Evolutionary conservation across 1,140 invertebrate species (phyloP).

Genomic region (Drosophila takahashii): DNA sequence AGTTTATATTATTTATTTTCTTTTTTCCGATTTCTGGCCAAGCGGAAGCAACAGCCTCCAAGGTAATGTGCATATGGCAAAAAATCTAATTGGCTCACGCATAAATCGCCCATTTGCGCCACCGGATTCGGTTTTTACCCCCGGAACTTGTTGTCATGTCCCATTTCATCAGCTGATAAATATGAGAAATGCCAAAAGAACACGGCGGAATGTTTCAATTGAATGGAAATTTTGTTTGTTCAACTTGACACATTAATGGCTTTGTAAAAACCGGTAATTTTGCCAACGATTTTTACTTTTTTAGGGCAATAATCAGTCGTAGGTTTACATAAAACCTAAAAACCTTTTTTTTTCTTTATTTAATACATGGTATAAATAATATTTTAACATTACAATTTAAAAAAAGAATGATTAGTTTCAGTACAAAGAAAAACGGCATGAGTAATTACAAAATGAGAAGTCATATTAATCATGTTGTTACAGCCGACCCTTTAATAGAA

Average conservation of each 20-base stretch:
- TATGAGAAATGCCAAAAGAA: conserved; percentile 6
- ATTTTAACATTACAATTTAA: no score
- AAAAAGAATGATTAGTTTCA: no score
- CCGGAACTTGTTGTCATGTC: conserved; percentile 59
- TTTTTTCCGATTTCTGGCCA: conserved; percentile 27
- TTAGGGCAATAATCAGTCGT: no score
- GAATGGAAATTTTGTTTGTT: not conserved
- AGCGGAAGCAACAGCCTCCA: conserved; percentile 42
- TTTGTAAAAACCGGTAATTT: not conserved
- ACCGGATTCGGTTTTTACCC: conserved; percentile 14
- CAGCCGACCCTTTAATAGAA: no score
- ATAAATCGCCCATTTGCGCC: conserved; percentile 42
- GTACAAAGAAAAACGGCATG: no score
- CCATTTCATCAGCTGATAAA: conserved; percentile 21
- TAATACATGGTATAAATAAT: no score
- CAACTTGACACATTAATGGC: not conserved
- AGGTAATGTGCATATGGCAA: conserved; percentile 49
- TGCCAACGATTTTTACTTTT: not conserved
- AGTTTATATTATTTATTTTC: conserved; percentile 39
- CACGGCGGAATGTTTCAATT: not conserved
- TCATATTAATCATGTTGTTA: no score
- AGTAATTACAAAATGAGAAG: no score
- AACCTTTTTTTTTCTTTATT: no score
- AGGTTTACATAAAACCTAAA: no score
- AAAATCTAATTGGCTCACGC: conserved; percentile 50